Evolutionary conservation across 2,797 vertebrate species (phyloP), one percentile per base, ranked within the genome.

Genomic region (Anguilla megastoma): DNA sequence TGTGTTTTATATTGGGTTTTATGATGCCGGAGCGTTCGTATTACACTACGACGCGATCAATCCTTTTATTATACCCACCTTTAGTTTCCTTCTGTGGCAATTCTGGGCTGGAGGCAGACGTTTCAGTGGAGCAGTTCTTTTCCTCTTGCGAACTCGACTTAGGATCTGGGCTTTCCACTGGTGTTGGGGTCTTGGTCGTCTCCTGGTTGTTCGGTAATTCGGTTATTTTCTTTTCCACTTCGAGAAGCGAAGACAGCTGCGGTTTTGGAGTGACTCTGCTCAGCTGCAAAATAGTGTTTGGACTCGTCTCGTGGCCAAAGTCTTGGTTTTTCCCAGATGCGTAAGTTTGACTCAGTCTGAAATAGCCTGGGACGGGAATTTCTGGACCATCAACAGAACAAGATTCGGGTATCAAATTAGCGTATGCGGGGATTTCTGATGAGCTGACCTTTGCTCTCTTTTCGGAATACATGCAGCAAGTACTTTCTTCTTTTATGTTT

Each of bases 381-480:
- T 99, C 98, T 18, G 98, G 97, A 93, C 97, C 98, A 87, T 99
- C 98, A 93, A 97, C 95, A 66, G 97, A 94, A 92, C 97, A 98
- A 83, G 97, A 95, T 90, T 99, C 98, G 50, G 98, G 95, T 90
- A 97, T 95, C 93, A 98, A 94, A 95, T 95, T 98, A 93, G 98
- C 96, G 94, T 98, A 99, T 90, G 97, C 96, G 92, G 97, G 97
- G 93, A 97, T 96, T 90, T 98, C 97, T 91, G 97, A 93, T 91
- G 97, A 95, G 95, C 95, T 97, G 94, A 97, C 97, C 97, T 99
- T 99, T 92, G 97, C 96, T 95, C 97, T 96, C 96, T 99, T 99
- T 96, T 99, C 98, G 92, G 98, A 98, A 96, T 98, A 99, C 98
- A 99, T 99, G 96, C 98, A 99, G 97, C 98, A 99, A 95, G 98